Base-by-base conservation (phyloP, 2,888 invertebrate genomes). In the Teinopalpus imperialis region DNA sequence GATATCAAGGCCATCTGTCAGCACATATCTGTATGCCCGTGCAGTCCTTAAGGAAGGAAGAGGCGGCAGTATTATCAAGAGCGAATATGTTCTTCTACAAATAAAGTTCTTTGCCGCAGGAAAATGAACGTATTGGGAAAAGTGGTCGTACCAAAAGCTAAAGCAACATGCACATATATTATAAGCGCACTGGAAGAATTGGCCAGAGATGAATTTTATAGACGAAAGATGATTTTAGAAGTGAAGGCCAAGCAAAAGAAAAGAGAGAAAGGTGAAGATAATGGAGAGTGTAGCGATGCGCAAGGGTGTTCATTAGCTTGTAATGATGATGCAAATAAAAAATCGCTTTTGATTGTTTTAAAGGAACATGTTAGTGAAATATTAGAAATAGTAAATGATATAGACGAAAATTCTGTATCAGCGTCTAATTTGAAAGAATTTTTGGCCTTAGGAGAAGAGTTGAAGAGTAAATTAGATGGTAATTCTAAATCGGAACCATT, bases 171-270 rank as follows among this genome's bases (percentile, higher is more conserved):
- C n/a, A 18, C 27, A 1, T 72, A 71, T 35, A 69, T 75, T 18
- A 0, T 57, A 2, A 26, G 50, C 7, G 70, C 69, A 47, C 40
- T 76, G 5, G 70, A 78, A 54, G 74, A 75, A 39, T 37, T 60
- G 9, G 65, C 54, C 1, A 57, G 72, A 51, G 72, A 77, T 49
- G 73, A 74, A 40, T 55, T 65, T 30, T 60, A 53, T 27, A 62
- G 69, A 52, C 18, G 40, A 10, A 41, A 40, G 12, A 40, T 46
- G 40, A 41, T 46, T 35, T 29, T 46, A 35, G 68, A 59, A 40
- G 45, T 63, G 1, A 61, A 62, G 52, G 53, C 52, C 1, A 55
- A 49, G 31, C n/a, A 20, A 20, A 62, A 57, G 37, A 48, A 47
- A 12, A 48, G 42, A 24, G 49, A 51, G 7, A 36, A 51, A 44